A percentile compares a stretch with the other conserved stretches of the same genome.
Evolutionary conservation across 1,140 invertebrate species (phyloP).

Genomic region (Temnothorax curvispinosus): DNA sequence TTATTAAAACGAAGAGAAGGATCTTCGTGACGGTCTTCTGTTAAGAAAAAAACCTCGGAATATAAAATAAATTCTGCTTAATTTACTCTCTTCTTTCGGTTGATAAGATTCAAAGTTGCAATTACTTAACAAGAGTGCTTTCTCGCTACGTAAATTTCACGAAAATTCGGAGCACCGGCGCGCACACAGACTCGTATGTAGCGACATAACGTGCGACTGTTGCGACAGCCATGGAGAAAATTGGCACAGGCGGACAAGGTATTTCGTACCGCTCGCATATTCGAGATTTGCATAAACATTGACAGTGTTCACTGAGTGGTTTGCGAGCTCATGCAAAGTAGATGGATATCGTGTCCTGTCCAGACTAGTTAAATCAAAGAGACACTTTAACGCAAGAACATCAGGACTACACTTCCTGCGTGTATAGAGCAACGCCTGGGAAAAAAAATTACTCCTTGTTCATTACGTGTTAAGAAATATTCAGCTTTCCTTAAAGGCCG

Average conservation of each 20-base stretch:
- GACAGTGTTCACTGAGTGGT: slow-evolving; percentile 61
- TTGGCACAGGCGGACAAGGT: slow-evolving; percentile 44
- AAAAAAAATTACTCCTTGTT: not conserved
- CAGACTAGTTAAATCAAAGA: slow-evolving; percentile 55
- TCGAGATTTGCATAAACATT: slow-evolving; percentile 62
- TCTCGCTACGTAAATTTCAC: slow-evolving; percentile 14
- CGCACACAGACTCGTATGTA: not conserved
- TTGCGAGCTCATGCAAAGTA: slow-evolving; percentile 58
- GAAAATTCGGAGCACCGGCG: slow-evolving; percentile 13
- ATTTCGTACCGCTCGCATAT: slow-evolving; percentile 50
- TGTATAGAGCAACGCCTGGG: not conserved
- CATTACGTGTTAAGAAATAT: not conserved
- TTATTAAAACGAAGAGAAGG: not conserved
- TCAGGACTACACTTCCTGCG: not conserved
- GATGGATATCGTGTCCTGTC: slow-evolving; percentile 42
- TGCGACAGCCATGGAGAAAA: slow-evolving; percentile 39
- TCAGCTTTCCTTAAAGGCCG: not conserved
- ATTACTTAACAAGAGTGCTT: slow-evolving; percentile 14
- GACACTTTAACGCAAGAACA: slow-evolving; percentile 50
- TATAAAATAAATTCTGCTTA: not conserved
- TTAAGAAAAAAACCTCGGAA: not conserved
- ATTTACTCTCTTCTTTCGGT: not conserved
- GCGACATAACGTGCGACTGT: slow-evolving; percentile 30
- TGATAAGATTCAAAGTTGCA: not conserved
- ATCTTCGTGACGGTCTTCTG: not conserved